Evolutionary conservation across 2,797 vertebrate species (phyloP), one percentile per base, ranked within the genome.

Genomic region (Coccyzus lansbergi): DNA sequence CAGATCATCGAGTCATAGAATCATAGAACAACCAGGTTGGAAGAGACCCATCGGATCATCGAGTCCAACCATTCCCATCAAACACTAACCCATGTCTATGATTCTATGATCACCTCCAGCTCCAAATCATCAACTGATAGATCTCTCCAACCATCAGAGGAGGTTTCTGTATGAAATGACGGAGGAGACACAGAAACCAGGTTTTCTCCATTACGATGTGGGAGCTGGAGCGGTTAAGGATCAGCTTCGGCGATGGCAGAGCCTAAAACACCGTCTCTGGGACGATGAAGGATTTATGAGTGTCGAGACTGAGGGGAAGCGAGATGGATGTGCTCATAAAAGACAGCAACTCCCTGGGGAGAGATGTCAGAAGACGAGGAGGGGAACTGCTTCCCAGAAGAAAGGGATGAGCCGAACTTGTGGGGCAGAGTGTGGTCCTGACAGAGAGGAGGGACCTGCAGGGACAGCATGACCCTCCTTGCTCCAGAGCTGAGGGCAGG

Each of bases 251-350:
- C 63, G 94, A 38, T 33, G 14, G 74, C 90, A 40, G 69, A 83
- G 46, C 24, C 79, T 82, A 75, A 92, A 93, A 58, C 55, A 89
- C 38, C 2, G 1, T 76, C 69, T 91, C 53, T 11, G 70, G 31
- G 75, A 92, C 92, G 58, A 91, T 92, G 64, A 93, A 93, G 90
- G 85, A 93, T 93, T 96, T 92, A 97, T 91, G 90, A 95, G 74
- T 9, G 36, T 60, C 21, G 82, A 91, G 84, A 63, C 84, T 51
- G 26, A 21, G 29, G 51, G 52, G 69, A 88, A 89, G 63, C 48
- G 93, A 76, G 86, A 94, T 55, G 70, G 90, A 81, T 79, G 74
- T 51, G 44, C 59, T 90, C 78, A 62, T 0, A 76, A 85, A 93
- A 91, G 88, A 92, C 76, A 92, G 86, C 33, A 81, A 71, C 81